These are phyloP conservation scores for Pseudachorutes palmiensis DNA, from an alignment of 1,140 invertebrate genomes.

Conservation along the genomic window DNA sequence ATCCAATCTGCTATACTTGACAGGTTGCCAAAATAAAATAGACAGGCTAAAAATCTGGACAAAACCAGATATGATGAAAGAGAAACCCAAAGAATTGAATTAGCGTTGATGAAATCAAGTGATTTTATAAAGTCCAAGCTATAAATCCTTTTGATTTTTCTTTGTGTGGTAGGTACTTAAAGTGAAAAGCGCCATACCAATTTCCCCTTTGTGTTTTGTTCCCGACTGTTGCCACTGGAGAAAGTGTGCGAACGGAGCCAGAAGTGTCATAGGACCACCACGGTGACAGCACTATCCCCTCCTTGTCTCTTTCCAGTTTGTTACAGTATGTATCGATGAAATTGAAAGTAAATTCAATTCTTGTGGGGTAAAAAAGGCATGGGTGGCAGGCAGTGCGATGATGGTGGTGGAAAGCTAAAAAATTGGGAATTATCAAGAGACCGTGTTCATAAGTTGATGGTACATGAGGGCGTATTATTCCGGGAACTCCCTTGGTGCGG, in stretches of 20 bases:
- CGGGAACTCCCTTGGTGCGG: slow-evolving; percentile 2
- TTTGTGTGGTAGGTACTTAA: no score
- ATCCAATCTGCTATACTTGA: neutral
- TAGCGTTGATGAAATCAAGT: neutral
- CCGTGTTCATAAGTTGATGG: slow-evolving; percentile 1
- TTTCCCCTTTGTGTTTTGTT: no score
- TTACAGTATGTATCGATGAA: slow-evolving; percentile 1
- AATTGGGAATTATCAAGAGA: slow-evolving; percentile 6
- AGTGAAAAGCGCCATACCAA: no score
- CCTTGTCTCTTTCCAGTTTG: neutral
- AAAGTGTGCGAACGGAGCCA: neutral
- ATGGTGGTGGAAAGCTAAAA: slow-evolving; percentile 6
- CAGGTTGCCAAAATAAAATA: neutral
- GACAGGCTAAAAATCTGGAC: neutral
- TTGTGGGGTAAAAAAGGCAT: neutral
- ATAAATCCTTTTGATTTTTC: no score
- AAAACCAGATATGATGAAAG: no score
- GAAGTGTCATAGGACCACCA: neutral
- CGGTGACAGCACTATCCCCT: no score
- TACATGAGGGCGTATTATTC: neutral
- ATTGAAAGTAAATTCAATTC: slow-evolving; percentile 13
- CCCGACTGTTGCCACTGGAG: no score
- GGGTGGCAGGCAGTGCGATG: neutral
- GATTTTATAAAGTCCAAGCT: neutral
- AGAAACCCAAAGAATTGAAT: neutral